Evolutionary conservation across 2,797 vertebrate species (phyloP), one percentile per base, ranked within the genome.

Genomic region (Typhlichthys eigenmanni): DNA sequence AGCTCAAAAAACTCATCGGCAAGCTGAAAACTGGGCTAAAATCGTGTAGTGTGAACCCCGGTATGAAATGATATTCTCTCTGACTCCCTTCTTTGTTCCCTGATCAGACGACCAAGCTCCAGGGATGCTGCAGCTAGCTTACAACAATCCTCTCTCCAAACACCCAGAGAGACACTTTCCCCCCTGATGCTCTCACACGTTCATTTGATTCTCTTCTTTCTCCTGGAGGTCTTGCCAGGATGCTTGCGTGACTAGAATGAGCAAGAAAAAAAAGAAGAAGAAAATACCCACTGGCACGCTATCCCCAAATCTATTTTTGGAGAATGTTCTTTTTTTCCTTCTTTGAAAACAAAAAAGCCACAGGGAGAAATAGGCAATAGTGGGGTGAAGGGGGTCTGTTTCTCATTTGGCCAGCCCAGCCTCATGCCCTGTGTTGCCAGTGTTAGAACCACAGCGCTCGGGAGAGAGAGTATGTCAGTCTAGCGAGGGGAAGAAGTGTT

Each of bases 241-340:
- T 87, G 87, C 84, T 93, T 91, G 93, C 93, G 91, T 93, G 93
- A 94, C 93, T 91, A 90, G 90, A 89, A 74, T 75, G 89, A 92
- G 85, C 73, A 80, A 88, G 84, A 89, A 88, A 91, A 90, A 79
- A 89, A 88, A 83, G 80, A 74, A 5, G 34, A 8, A 38, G 13
- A 48, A 12, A 12, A 13, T 85, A 89, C 82, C 88, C 90, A 86
- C 81, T 93, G 92, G 93, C 93, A 94, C 90, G 91, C 92, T 65
- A 94, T 83, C 87, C 80, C 84, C 77, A 79, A 87, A 91, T 93
- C 93, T 94, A 94, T 94, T 93, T 94, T 93, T 88, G 92, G 91
- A 91, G 79, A 78, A 82, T 64, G 19, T 75, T 62, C 70, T 63
- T 67, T 49, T 63, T 34, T 38, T 11, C 53, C 32, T 43, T 83